Base-by-base conservation (phyloP, 2,888 invertebrate species). In the Unio delphinus region DNA sequence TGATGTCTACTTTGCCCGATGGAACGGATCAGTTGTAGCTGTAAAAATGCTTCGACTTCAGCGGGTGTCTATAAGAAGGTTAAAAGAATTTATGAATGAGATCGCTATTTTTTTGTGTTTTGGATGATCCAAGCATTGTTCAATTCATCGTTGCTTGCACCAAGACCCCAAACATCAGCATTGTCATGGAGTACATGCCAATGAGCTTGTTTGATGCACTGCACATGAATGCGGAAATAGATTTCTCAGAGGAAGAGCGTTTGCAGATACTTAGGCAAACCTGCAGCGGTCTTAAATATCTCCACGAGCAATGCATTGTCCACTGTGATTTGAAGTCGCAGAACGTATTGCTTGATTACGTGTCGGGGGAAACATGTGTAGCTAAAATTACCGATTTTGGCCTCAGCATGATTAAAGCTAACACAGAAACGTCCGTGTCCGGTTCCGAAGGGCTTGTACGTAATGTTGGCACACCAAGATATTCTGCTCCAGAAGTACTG, bases 311-410 rank as follows among this genome's bases (percentile, higher is more conserved):
- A 15, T 63, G 70, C 17, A 75, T 78, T 55, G 79, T 78, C 8
- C 80, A 80, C 34, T 80, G 80, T 63, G 80, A 80, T 60, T 59
- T 80, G 23, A 80, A 80, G 30, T 71, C 80, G 4, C 70, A 72
- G 55, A 80, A 80, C 62, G 68, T 80, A 62, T 71, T 80, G 3
- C 70, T 80, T 15, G 67, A 70, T 17, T 65, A 72, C 65, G 56
- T 65, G 17, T 23, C 55, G 2, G 73, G 64, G 23, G 59, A 68
- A 55, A 28, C 55, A 15, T 61, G 64, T 64, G 26, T 65, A 28
- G 79, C 73, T 20, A 79, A 79, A 55, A 68, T 80, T 23, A 69
- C 78, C 17, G 80, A 80, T 67, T 80, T 80, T 69, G 80, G 80
- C 4, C 69, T 80, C 1, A 76, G 76, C 65, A 80, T 76, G 73